phyloP scores from a whole-genome alignment of 2,797 vertebrate species.

The Okamejei kenojei region DNA sequence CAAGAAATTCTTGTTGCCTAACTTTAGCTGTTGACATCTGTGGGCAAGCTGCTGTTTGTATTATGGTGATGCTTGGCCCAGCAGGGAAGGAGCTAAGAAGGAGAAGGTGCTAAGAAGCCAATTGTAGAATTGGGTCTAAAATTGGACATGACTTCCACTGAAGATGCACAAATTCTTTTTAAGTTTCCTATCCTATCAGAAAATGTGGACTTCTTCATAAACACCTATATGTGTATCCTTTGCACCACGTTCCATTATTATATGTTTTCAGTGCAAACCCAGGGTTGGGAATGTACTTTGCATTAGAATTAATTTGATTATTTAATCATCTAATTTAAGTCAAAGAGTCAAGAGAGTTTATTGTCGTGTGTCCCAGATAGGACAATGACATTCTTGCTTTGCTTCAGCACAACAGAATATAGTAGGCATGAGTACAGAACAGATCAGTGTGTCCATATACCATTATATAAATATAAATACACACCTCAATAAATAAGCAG shows the following conservation, averaged over 20 bases:
- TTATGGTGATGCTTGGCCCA: background rate
- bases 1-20: slow-evolving; percentile 6
- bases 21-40: slow-evolving; percentile 28
- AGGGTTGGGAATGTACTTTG: background rate
- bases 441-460: no score
- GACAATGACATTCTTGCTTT: no score
- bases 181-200: no score
- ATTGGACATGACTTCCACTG: background rate
- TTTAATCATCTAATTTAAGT: background rate
- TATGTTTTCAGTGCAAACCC: background rate
- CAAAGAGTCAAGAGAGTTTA: no score
- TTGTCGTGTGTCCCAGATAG: no score
- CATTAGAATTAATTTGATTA: background rate
- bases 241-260: background rate
- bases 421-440: no score
- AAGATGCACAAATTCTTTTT: background rate
- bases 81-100: background rate
- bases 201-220: background rate
- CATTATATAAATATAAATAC: no score
- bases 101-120: background rate
- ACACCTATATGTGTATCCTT: background rate
- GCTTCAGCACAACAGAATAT: no score
- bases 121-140: background rate
- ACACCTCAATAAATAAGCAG: no score
- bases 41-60: background rate